These are phyloP conservation scores for Drosophila quinaria DNA, from an alignment of 2,888 invertebrate genomes.

Conservation along the genomic window DNA sequence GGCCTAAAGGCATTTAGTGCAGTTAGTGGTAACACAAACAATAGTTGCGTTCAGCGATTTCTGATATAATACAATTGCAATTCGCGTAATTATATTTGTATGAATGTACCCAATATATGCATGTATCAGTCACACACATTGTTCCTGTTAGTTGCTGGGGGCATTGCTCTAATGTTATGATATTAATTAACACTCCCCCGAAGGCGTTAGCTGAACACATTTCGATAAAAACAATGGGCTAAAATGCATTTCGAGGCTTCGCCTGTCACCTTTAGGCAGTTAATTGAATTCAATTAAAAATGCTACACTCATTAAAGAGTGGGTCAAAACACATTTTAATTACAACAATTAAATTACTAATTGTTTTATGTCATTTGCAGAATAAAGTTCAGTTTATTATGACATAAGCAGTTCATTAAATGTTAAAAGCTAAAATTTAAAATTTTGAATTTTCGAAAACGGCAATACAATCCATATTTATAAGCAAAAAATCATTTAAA, in stretches of 20 bases:
- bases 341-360: slow-evolving; percentile 26
- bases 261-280: slow-evolving; percentile 20
- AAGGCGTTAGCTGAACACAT: slow-evolving; percentile 68
- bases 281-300: slow-evolving; percentile 34
- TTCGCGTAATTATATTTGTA: slow-evolving; percentile 6
- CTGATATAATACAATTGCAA: slow-evolving; percentile 35
- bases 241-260: slow-evolving; percentile 41
- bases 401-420: too few relatives aligned
- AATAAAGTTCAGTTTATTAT: too few relatives aligned
- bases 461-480: too few relatives aligned
- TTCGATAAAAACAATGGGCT: slow-evolving; percentile 60
- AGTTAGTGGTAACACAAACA: slow-evolving; percentile 57
- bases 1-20: slow-evolving; percentile 57
- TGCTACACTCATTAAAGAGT: background rate
- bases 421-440: too few relatives aligned
- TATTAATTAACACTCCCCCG: slow-evolving; percentile 49
- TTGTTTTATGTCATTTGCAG: background rate
- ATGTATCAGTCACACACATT: background rate
- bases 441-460: too few relatives aligned
- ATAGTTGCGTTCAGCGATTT: slow-evolving; percentile 57
- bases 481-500: too few relatives aligned
- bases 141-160: slow-evolving; percentile 15
- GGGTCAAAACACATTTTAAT: slow-evolving; percentile 2
- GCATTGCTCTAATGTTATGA: slow-evolving; percentile 20
- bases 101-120: background rate